Evolutionary conservation across 2,888 invertebrate species (phyloP), one percentile per base, ranked within the genome.

Genomic region (Podabrus alpinus): DNA sequence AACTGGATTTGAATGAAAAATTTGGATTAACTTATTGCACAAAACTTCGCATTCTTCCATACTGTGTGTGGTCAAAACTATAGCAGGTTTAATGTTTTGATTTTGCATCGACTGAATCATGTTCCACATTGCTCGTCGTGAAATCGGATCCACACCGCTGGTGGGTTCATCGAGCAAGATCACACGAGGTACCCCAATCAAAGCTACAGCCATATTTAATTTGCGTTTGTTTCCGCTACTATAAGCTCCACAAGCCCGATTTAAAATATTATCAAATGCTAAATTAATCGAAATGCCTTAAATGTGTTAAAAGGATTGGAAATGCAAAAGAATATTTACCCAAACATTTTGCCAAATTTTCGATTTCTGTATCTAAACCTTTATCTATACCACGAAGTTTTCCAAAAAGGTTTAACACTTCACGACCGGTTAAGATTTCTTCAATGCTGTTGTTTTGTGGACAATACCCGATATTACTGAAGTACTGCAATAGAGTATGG

Each of bases 361-460:
- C 97, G 87, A 79, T 96, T 94, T 70, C 98, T 0, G 79, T 90
- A 87, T 96, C 95, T 92, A 97, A 97, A 11, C 98, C 98, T n/a
- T 97, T 97, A 0, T 97, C 97, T 74, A 97, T 88, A 68, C 91
- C 89, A 21, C 86, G 61, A 17, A 61, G 17, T 9, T 16, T 61
- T 61, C 16, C 61, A 61, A 61, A 61, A 10, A 61, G 16, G 1
- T 1, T 16, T 11, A 61, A 24, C 9, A 19, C 15, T 13, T 59
- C 45, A 60, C 7, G 72, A 29, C 15, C 94, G 10, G 95, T 94
- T 84, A 95, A 90, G 82, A 92, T 92, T 71, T 90, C 91, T 82
- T 96, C 93, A 64, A 97, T 86, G 0, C 95, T 95, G 87, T 94
- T 93, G 85, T 92, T 93, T 88, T 97, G 97, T 0, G 97, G 97